These are phyloP conservation scores for Echinometra lucunter DNA, from an alignment of 53 echinoderm and acorn worm species.

Conservation along the genomic window DNA sequence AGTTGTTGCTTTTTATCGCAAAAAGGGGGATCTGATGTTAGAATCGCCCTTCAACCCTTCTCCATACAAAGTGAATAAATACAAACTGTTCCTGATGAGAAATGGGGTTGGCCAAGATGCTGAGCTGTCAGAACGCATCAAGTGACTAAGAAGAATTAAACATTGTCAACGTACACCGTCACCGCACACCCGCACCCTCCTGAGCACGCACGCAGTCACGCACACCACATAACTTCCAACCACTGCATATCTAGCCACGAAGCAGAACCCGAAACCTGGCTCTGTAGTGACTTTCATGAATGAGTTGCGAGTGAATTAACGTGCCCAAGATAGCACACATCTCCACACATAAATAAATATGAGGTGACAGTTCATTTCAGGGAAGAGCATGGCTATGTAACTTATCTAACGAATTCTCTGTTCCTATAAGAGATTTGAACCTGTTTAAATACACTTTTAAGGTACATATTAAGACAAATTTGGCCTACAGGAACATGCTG, in stretches of 20 bases:
- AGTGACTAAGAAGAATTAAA: neutral
- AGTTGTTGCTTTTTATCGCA: too few relatives aligned
- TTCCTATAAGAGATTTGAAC: neutral
- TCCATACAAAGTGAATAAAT: neutral
- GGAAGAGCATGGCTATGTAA: neutral
- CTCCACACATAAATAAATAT: constrained; percentile 36
- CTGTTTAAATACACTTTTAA: neutral
- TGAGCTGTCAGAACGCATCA: neutral
- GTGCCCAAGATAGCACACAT: neutral
- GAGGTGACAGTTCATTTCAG: neutral
- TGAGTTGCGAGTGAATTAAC: constrained; percentile 7
- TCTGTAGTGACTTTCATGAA: constrained; percentile 39
- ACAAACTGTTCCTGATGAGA: neutral
- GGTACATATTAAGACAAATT: neutral
- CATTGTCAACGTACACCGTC: constrained; percentile 6
- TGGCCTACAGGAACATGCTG: neutral
- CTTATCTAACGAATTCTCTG: neutral
- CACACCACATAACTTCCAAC: neutral
- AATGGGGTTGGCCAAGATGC: neutral
- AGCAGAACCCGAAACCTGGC: neutral
- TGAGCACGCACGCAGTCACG: neutral
- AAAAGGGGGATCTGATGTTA: too few relatives aligned
- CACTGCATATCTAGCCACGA: neutral
- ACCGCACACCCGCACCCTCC: neutral
- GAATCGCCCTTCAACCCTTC: too few relatives aligned